These are phyloP conservation scores for Temnothorax unifasciatus DNA, from an alignment of 2,888 invertebrate species.

Conservation along the genomic window DNA sequence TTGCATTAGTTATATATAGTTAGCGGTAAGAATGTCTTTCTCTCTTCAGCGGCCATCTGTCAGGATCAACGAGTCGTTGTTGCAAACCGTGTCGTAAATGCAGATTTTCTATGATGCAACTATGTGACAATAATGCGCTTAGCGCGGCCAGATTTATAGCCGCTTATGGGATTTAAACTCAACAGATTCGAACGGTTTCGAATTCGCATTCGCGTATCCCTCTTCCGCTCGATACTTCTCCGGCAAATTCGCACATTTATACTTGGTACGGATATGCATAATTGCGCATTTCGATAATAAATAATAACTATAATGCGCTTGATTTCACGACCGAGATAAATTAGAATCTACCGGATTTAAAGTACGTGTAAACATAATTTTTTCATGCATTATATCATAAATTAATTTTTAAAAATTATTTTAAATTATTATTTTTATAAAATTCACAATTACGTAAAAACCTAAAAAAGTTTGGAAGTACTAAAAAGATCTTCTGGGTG, in stretches of 20 bases:
- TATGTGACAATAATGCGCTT: conserved; percentile 80
- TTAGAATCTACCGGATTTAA: not conserved
- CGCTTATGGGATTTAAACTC: conserved; percentile 82
- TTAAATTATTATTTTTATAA: not conserved
- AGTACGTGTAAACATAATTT: not conserved
- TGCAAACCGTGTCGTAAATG: conserved; percentile 43
- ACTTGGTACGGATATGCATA: conserved; percentile 14
- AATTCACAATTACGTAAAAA: not conserved
- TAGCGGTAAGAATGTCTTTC: conserved; percentile 40
- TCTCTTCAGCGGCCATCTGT: conserved; percentile 31
- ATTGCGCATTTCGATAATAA: conserved; percentile 38
- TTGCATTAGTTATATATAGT: conserved; percentile 46
- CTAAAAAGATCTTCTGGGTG: not conserved
- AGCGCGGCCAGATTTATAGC: conserved; percentile 81
- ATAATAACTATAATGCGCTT: conserved; percentile 36
- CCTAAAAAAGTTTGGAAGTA: not conserved
- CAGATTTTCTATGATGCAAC: conserved; percentile 59
- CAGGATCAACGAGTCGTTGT: conserved; percentile 46
- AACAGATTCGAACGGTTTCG: conserved; percentile 77
- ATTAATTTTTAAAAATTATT: not conserved
- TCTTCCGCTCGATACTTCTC: conserved; percentile 33
- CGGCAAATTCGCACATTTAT: conserved; percentile 52
- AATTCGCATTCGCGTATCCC: not conserved
- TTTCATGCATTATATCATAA: not conserved
- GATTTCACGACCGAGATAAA: not conserved